phyloP scores from a whole-genome alignment of 2,888 invertebrate species.

The Notodromas monacha region DNA sequence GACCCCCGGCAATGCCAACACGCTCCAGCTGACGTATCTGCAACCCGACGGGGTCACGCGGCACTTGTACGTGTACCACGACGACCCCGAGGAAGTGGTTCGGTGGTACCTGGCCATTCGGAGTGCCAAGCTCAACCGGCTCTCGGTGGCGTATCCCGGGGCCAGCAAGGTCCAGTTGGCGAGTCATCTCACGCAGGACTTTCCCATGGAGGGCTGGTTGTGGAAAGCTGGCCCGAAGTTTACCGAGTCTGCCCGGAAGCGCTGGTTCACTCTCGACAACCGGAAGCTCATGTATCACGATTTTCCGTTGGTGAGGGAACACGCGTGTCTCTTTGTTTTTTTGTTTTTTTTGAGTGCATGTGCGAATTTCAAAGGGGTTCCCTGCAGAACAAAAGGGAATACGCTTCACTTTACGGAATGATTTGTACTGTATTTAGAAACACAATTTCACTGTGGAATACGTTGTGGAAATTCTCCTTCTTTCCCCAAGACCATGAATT shows the following conservation, averaged over 20 bases:
- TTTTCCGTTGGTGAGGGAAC: slow-evolving; percentile 29
- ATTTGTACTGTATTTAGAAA: too few relatives aligned
- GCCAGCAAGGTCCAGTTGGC: too few relatives aligned
- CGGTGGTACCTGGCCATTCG: slow-evolving; percentile 56
- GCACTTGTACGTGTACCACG: slow-evolving; percentile 56
- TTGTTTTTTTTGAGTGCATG: slow-evolving; percentile 1
- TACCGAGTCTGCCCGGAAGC: slow-evolving; percentile 42
- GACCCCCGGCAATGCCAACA: slow-evolving; percentile 39
- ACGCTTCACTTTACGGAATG: too few relatives aligned
- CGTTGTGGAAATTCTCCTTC: too few relatives aligned
- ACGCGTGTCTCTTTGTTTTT: too few relatives aligned
- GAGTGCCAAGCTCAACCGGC: slow-evolving; percentile 44
- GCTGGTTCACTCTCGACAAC: slow-evolving; percentile 64
- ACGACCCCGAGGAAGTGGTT: slow-evolving; percentile 46
- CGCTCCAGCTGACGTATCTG: slow-evolving; percentile 49
- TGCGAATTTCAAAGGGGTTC: slow-evolving; percentile 1
- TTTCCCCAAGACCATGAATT: too few relatives aligned
- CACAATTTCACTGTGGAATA: too few relatives aligned
- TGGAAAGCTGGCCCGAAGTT: slow-evolving; percentile 57
- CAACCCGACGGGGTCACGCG: slow-evolving; percentile 54
- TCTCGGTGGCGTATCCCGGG: slow-evolving; percentile 55
- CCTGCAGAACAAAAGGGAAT: slow-evolving; percentile 6
- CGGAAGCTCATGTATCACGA: slow-evolving; percentile 75
- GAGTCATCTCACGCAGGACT: too few relatives aligned
- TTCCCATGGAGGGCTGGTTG: slow-evolving; percentile 51